A percentile compares a stretch with the other conserved stretches of the same genome.
Conservation (phyloP, 2,113 vertebrate genomes). For the Bagarius yarrelli region DNA sequence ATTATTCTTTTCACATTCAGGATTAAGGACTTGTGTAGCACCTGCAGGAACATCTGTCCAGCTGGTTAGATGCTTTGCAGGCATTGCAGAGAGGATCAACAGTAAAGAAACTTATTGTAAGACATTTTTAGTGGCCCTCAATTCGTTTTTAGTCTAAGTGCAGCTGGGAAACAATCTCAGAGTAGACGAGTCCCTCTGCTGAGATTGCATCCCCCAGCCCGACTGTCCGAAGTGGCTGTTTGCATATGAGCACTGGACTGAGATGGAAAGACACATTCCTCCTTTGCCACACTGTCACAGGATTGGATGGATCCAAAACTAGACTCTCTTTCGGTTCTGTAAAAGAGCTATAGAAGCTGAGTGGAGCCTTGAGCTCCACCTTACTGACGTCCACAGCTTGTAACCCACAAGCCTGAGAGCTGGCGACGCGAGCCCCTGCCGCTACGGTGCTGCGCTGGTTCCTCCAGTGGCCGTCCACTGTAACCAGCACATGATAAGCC, state of each 20-base stretch:
- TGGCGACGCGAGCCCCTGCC: slow-evolving; percentile 85
- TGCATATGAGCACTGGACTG: slow-evolving; percentile 89
- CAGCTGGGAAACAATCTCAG: slow-evolving; percentile 67
- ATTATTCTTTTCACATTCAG: slow-evolving; percentile 8
- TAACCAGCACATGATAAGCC: slow-evolving; percentile 89
- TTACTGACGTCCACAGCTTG: slow-evolving; percentile 73
- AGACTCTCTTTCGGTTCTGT: slow-evolving; percentile 67
- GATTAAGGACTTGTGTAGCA: not conserved
- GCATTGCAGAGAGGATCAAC: not conserved
- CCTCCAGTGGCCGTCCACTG: slow-evolving; percentile 87
- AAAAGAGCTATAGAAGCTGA: slow-evolving; percentile 80
- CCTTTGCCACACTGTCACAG: slow-evolving; percentile 80
- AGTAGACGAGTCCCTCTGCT: slow-evolving; percentile 90
- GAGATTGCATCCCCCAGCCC: slow-evolving; percentile 96
- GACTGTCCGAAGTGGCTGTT: slow-evolving; percentile 87
- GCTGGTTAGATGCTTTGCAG: slow-evolving; percentile 22
- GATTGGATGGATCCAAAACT: slow-evolving; percentile 74
- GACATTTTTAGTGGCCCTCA: not conserved
- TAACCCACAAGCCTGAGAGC: slow-evolving; percentile 86
- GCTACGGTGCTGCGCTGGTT: slow-evolving; percentile 88
- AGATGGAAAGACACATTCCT: slow-evolving; percentile 86
- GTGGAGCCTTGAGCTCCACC: slow-evolving; percentile 81
- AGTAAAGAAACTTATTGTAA: not conserved
- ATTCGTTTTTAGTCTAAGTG: not conserved
- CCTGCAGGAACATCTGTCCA: not conserved